These are phyloP conservation scores for Pherbina coryleti DNA, from an alignment of 2,888 invertebrate species.

Conservation along the genomic window DNA sequence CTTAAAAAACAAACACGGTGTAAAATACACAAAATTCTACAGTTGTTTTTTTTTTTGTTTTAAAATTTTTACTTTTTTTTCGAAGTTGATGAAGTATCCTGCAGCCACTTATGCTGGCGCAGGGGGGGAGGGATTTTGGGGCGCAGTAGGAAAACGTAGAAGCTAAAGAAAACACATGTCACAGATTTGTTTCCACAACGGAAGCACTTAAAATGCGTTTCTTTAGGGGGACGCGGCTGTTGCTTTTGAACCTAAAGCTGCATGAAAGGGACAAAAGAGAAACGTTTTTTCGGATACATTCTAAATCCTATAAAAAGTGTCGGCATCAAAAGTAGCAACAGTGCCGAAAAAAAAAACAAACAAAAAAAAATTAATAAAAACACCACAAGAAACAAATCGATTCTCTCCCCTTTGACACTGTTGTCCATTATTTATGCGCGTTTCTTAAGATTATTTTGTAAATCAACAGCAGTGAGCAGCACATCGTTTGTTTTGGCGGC, in stretches of 20 bases:
- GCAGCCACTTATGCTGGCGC: conserved; percentile 50
- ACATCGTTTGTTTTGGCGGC: neutral
- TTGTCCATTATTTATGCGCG: conserved; percentile 65
- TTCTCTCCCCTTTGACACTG: conserved; percentile 64
- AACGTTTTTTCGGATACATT: conserved; percentile 8
- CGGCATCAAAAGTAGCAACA: neutral
- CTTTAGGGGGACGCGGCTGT: neutral
- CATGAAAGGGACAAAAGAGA: neutral
- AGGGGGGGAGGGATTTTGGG: neutral
- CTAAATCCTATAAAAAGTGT: conserved; percentile 23
- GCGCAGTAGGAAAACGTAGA: conserved; percentile 7
- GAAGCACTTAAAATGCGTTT: conserved; percentile 51
- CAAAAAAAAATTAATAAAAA: neutral
- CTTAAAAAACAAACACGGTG: conserved; percentile 54
- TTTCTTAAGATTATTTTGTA: conserved; percentile 45
- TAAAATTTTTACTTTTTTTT: neutral
- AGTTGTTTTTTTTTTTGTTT: neutral
- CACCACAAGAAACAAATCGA: conserved; percentile 56
- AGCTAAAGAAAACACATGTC: conserved; percentile 62
- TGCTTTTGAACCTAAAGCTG: neutral
- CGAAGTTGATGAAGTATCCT: conserved; percentile 44
- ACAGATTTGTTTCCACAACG: conserved; percentile 68
- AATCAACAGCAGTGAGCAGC: conserved; percentile 15
- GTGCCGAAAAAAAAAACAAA: neutral
- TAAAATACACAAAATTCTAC: conserved; percentile 25